phyloP scores from a whole-genome alignment of 1,140 invertebrate genomes.

The Tyrophagus putrescentiae region DNA sequence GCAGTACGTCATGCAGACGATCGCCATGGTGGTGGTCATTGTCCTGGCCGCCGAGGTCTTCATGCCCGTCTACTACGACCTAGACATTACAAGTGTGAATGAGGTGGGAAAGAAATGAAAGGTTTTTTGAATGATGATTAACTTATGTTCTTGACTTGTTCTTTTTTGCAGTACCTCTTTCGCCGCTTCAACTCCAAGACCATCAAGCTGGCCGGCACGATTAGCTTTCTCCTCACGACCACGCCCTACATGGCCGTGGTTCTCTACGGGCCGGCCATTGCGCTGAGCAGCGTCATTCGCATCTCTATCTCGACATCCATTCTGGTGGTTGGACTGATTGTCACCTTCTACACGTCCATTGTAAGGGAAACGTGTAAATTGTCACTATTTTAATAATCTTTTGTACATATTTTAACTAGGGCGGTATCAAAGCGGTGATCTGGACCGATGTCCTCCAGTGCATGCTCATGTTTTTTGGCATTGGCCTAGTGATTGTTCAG shows the following conservation, averaged over 20 bases:
- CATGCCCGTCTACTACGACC: conserved; percentile 71
- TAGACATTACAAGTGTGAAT: conserved; percentile 70
- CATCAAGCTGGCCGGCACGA: conserved; percentile 50
- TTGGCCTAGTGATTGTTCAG: conserved; percentile 47
- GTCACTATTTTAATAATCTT: neutral
- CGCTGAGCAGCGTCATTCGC: conserved; percentile 69
- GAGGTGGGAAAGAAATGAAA: no score
- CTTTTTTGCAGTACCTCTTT: conserved; percentile 51
- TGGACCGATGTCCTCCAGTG: conserved; percentile 28
- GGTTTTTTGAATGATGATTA: conserved; percentile 14
- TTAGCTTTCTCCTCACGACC: conserved; percentile 45
- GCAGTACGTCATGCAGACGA: conserved; percentile 59
- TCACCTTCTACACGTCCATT: conserved; percentile 80
- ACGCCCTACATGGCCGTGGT: conserved; percentile 80
- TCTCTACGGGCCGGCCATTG: conserved; percentile 78
- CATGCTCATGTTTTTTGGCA: conserved; percentile 26
- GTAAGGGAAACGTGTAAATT: conserved; percentile 41
- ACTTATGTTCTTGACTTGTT: neutral
- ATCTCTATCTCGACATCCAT: conserved; percentile 62
- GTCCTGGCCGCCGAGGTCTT: conserved; percentile 65
- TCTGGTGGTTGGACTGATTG: conserved; percentile 67
- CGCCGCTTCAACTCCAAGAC: conserved; percentile 46
- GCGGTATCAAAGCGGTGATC: conserved; percentile 28
- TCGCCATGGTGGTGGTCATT: conserved; percentile 57
- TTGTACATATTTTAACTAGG: no score